Percentiles rank a stretch among this genome's conserved stretches.
Conservation (phyloP, 2,797 vertebrate genomes). For the Sebastes baramenuke region DNA sequence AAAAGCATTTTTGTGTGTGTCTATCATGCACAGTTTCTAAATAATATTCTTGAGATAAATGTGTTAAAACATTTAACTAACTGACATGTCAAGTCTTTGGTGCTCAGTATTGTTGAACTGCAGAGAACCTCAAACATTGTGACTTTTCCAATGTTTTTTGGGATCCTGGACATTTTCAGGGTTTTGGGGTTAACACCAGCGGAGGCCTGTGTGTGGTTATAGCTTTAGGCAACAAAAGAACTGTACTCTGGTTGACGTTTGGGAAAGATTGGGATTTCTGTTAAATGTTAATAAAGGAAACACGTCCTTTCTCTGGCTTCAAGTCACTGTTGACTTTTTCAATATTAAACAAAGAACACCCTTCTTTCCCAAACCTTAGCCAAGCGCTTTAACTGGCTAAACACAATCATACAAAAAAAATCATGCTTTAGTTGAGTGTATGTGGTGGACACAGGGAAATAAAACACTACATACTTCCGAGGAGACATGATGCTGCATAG, state of each 20-base stretch:
- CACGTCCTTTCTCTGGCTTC: neutral
- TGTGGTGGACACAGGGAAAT: neutral
- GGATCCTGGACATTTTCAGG: neutral
- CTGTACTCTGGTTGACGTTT: neutral
- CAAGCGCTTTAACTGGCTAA: neutral
- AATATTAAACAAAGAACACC: conserved; percentile 1
- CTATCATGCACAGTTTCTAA: too few relatives aligned
- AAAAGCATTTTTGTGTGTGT: too few relatives aligned
- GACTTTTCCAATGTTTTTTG: conserved; percentile 1
- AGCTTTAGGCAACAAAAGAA: neutral
- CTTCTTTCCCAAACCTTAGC: neutral
- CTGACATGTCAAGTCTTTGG: neutral
- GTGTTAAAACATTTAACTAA: neutral
- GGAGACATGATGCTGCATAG: neutral
- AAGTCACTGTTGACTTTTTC: neutral
- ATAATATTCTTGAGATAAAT: too few relatives aligned
- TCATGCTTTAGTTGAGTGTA: neutral
- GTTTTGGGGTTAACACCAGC: neutral
- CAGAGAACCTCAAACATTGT: neutral
- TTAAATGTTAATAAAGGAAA: conserved; percentile 2
- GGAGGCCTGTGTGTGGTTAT: neutral
- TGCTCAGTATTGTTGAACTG: neutral
- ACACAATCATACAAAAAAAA: neutral
- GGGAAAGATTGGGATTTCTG: neutral
- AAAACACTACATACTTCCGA: neutral